Evolutionary conservation across 2,888 invertebrate genomes (phyloP).

Genomic region (Cephus sareptanus): DNA sequence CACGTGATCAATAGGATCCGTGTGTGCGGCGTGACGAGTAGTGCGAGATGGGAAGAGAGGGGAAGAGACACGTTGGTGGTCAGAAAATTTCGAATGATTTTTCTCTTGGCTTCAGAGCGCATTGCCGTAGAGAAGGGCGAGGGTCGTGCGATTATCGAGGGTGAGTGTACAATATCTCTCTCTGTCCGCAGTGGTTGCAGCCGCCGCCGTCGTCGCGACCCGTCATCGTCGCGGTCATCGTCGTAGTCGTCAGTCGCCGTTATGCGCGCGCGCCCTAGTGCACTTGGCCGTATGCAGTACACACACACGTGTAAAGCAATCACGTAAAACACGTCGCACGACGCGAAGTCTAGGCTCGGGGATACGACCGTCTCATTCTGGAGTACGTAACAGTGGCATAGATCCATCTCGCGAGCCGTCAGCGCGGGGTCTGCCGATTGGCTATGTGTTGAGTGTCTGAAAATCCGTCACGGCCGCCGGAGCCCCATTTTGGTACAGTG

Average conservation of each 20-base stretch:
- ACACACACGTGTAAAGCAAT: neutral
- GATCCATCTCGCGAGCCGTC: neutral
- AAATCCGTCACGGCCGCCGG: constrained; percentile 55
- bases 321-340: neutral
- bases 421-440: constrained; percentile 18
- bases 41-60: neutral
- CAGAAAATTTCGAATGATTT: constrained; percentile 25
- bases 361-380: no score
- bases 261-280: neutral
- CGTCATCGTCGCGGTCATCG: neutral
- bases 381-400: no score
- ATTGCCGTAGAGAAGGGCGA: constrained; percentile 26
- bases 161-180: constrained; percentile 32
- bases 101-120: constrained; percentile 26
- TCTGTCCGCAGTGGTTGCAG: constrained; percentile 2
- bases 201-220: neutral
- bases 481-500: constrained; percentile 27
- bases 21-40: no score
- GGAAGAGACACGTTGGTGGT: constrained; percentile 17
- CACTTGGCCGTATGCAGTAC: neutral
- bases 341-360: neutral
- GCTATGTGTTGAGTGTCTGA: constrained; percentile 25
- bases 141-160: constrained; percentile 36
- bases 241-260: neutral
- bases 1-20: no score